These are phyloP conservation scores for Psittacus erithacus DNA, from an alignment of 2,113 vertebrate species.

Conservation along the genomic window DNA sequence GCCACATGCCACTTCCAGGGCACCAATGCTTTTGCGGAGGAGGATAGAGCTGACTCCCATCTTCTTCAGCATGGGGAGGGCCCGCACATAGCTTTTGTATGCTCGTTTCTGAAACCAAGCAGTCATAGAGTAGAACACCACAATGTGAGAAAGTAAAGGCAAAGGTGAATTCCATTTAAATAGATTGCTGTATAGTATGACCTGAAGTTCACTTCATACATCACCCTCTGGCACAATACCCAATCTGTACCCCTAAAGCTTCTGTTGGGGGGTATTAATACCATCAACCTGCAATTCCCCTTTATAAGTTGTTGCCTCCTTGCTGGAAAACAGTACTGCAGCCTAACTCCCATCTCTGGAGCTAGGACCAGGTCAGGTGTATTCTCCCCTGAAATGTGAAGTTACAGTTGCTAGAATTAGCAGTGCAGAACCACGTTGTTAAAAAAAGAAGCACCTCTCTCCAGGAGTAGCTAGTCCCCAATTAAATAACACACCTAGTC, in stretches of 20 bases:
- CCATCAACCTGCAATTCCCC: not conserved
- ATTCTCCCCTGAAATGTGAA: not conserved
- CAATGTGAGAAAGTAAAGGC: not conserved
- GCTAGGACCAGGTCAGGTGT: not conserved
- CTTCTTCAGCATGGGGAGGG: conserved; percentile 92
- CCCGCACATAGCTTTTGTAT: conserved; percentile 96
- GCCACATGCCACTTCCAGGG: conserved; percentile 92
- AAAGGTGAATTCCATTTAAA: not conserved
- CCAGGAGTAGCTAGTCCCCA: not conserved
- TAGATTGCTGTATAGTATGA: rapidly evolving
- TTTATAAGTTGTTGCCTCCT: not conserved
- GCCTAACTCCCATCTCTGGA: not conserved
- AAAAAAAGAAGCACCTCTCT: not conserved
- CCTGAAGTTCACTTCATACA: not conserved
- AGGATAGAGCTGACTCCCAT: conserved; percentile 94
- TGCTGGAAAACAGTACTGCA: not conserved
- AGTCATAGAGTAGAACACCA: not conserved
- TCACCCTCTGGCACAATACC: not conserved
- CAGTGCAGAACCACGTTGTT: not conserved
- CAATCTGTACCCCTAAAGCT: not conserved
- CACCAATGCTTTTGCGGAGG: conserved; percentile 94
- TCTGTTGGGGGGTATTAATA: not conserved
- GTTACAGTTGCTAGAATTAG: not conserved
- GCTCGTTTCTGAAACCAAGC: conserved; percentile 88
- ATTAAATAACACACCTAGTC: not conserved